A percentile compares a stretch with the other conserved stretches of the same genome.
phyloP scores from a whole-genome alignment of 2,888 invertebrate species.

The Hipparchia semele region DNA sequence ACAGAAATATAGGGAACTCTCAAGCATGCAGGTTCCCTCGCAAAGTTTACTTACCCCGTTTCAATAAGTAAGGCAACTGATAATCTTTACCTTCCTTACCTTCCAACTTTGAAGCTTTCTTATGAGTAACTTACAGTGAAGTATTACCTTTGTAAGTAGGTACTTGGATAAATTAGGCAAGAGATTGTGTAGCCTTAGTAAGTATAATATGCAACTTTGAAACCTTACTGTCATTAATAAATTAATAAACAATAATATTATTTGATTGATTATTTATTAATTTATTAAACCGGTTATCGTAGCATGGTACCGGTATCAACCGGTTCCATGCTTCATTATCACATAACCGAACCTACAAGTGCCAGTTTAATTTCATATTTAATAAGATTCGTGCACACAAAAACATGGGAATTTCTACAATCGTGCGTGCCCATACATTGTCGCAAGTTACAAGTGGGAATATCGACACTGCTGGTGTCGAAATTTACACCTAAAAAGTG shows the following conservation, averaged over 20 bases:
- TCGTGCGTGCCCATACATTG: slow-evolving; percentile 25
- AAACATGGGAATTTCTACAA: slow-evolving; percentile 36
- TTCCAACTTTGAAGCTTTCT: not conserved
- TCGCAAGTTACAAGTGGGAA: slow-evolving; percentile 46
- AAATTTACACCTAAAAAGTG: slow-evolving; percentile 49
- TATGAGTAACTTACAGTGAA: not conserved
- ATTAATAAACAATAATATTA: slow-evolving; percentile 7
- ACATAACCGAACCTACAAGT: slow-evolving; percentile 33
- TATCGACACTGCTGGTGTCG: slow-evolving; percentile 61
- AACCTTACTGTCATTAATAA: not conserved
- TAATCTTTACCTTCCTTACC: not conserved
- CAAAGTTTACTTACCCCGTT: too few species aligned
- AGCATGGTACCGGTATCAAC: not conserved
- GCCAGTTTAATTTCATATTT: slow-evolving; percentile 41
- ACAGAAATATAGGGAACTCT: too few species aligned
- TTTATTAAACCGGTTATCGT: too few species aligned
- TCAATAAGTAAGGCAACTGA: too few species aligned
- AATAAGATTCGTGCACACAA: slow-evolving; percentile 38
- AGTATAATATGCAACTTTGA: not conserved
- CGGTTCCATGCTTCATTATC: slow-evolving; percentile 28
- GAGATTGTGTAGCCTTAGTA: not conserved
- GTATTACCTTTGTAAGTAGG: not conserved
- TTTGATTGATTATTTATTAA: too few species aligned
- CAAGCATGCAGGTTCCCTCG: too few species aligned
- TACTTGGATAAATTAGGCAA: too few species aligned